Percentiles rank a stretch among this genome's conserved stretches.
Evolutionary conservation across 2,888 invertebrate species (phyloP).

Genomic region (Griposia aprilina): DNA sequence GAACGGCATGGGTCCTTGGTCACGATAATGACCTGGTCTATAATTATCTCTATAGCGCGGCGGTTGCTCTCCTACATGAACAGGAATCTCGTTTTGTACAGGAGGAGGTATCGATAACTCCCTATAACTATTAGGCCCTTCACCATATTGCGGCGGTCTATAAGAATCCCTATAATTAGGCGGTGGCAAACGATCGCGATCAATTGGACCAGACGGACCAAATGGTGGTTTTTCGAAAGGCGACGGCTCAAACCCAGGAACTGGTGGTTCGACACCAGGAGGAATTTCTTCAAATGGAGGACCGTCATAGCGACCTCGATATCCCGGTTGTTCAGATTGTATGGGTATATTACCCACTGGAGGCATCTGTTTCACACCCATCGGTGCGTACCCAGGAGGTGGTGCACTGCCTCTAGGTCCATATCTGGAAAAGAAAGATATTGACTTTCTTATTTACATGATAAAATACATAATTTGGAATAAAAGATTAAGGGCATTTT

Average conservation of each 20-base stretch:
- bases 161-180: constrained; percentile 83
- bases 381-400: constrained; percentile 80
- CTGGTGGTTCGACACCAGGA: constrained; percentile 92
- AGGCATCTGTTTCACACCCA: constrained; percentile 82
- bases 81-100: constrained; percentile 82
- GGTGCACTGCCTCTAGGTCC: constrained; percentile 82
- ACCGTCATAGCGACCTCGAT: constrained; percentile 84
- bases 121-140: constrained; percentile 80
- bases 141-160: constrained; percentile 80
- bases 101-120: constrained; percentile 77
- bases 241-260: constrained; percentile 91
- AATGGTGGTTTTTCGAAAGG: constrained; percentile 89
- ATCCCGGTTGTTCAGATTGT: constrained; percentile 81
- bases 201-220: constrained; percentile 79
- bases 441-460: constrained; percentile 18
- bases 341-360: constrained; percentile 78
- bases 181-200: constrained; percentile 84
- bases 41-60: constrained; percentile 85
- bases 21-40: constrained; percentile 83
- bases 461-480: neutral
- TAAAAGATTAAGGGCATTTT: constrained; percentile 3
- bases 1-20: constrained; percentile 82
- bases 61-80: constrained; percentile 82
- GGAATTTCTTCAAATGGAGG: constrained; percentile 91
- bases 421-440: constrained; percentile 83